phyloP scores from a whole-genome alignment of 1,140 invertebrate genomes.

The Chlorops oryzae region DNA sequence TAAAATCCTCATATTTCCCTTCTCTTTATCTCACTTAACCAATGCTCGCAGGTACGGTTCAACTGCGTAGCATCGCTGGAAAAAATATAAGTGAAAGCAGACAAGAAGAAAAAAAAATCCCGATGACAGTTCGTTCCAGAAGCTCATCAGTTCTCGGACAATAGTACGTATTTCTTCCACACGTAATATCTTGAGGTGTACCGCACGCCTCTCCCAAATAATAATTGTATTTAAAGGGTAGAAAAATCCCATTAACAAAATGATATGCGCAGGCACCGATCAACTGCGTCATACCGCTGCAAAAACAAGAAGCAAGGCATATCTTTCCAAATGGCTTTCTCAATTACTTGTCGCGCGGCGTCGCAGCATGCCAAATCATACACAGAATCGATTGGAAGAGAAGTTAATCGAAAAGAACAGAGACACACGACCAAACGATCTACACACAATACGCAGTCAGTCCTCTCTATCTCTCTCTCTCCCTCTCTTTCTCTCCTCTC shows the following conservation, averaged over 20 bases:
- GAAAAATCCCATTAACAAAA: background rate
- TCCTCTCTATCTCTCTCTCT: conserved; percentile 12
- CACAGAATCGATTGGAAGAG: no score
- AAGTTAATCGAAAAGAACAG: no score
- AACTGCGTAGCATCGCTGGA: no score
- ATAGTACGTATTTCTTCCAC: background rate
- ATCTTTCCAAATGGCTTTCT: no score
- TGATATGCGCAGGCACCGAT: conserved; percentile 39
- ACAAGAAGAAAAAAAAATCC: background rate
- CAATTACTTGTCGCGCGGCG: no score
- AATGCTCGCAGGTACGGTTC: no score
- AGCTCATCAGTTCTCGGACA: background rate
- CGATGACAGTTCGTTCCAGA: background rate
- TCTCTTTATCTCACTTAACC: no score
- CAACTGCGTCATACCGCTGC: conserved; percentile 40
- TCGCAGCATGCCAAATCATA: no score
- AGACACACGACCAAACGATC: no score
- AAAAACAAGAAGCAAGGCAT: conserved; percentile 36
- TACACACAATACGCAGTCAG: conserved; percentile 25
- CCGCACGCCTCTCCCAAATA: background rate
- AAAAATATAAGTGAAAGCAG: background rate
- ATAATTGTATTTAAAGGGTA: background rate
- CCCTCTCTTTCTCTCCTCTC: background rate
- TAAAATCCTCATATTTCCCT: no score
- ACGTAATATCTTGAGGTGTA: background rate